Evolutionary conservation across 2,113 vertebrate species (phyloP), one percentile per base, ranked within the genome.

Genomic region (Pseudorectes ferrugineus): DNA sequence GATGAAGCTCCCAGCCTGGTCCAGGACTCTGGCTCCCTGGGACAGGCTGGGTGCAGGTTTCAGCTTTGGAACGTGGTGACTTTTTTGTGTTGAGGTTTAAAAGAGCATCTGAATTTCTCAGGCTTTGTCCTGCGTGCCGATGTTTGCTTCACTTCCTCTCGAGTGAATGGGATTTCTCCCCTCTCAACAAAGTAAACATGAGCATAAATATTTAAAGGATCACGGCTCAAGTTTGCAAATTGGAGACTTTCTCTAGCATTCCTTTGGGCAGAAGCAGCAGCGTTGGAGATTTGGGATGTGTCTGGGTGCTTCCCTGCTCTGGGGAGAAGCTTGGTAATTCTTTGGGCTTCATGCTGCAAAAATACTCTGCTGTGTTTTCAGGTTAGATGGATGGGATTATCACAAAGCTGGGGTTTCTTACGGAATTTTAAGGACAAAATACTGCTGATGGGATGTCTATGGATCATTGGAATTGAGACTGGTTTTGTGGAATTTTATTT

Each of bases 161-260:
- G 1, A 85, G 77, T 13, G 15, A 80, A 46, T 1, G 74, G 51
- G 81, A 36, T 70, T 88, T 89, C 89, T 91, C 66, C 75, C 38
- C n/a, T 73, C 63, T 57, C 10, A 4, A 52, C 52, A 78, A 90
- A 90, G 83, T 95, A 96, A 95, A 95, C 58, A 83, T 2, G 24
- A 78, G 58, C 61, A 75, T 92, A 87, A 91, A 85, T 95, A 92
- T 95, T 94, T 93, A 91, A 92, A 96, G 74, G 57, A 82, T 68
- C 7, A 6, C 4, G 1, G 78, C 93, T 93, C 43, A 80, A 83
- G 72, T 80, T 92, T 94, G 78, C 81, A 70, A 79, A 89, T 85
- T 88, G 0, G 12, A 82, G 90, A 83, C 85, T 92, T 95, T 95
- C 89, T 93, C 67, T 54, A 28, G 79, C 72, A 65, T 97, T 92